Evolutionary conservation across 2,797 vertebrate species (phyloP).

Genomic region (Smutsia temminckii): DNA sequence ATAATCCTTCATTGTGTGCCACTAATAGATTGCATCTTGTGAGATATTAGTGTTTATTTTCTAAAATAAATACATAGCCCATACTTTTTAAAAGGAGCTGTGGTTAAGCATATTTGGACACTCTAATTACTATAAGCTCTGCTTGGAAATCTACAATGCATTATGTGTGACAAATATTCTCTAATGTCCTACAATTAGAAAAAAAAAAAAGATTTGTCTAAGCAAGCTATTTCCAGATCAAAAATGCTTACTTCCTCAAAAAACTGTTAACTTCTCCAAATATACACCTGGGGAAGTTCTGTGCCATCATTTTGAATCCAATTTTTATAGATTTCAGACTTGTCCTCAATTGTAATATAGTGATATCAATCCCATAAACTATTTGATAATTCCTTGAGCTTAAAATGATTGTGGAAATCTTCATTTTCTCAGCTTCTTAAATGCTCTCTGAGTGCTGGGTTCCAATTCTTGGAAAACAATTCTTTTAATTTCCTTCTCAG

Average conservation of each 20-base stretch:
- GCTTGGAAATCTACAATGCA: not conserved
- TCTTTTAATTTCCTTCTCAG: not conserved
- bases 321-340: not conserved
- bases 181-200: not conserved
- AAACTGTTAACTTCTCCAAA: not conserved
- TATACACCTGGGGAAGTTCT: not conserved
- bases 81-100: not conserved
- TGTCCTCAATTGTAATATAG: not conserved
- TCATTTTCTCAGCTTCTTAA: not conserved
- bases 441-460: not conserved
- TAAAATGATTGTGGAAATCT: not conserved
- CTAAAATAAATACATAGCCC: not conserved
- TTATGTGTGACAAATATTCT: not conserved
- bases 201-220: not conserved
- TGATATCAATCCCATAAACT: not conserved
- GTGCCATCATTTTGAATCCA: not conserved
- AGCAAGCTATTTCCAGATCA: not conserved
- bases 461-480: not conserved
- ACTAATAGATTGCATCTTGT: not conserved
- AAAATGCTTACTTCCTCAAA: not conserved
- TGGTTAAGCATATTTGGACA: not conserved
- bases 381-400: not conserved
- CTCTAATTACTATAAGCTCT: not conserved
- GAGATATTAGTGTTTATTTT: not conserved
- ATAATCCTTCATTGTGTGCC: not conserved